phyloP scores from a whole-genome alignment of 1,140 invertebrate genomes.

The Whitmania pigra region DNA sequence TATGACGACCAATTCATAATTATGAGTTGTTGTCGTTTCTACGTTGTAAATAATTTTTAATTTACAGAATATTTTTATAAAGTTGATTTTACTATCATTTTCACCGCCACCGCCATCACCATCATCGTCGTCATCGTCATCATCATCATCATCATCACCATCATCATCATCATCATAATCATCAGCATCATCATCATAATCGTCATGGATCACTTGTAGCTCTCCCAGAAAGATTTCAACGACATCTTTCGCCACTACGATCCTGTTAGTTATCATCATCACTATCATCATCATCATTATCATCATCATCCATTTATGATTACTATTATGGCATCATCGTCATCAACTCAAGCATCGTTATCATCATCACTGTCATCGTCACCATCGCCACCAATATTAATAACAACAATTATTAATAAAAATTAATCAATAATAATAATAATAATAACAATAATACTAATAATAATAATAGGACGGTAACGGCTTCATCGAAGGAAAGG shows the following conservation, averaged over 20 bases:
- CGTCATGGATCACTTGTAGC: background rate
- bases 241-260: conserved; percentile 19
- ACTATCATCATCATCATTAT: background rate
- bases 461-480: conserved; percentile 14
- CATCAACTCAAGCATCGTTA: background rate
- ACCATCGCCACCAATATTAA: background rate
- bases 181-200: background rate
- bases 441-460: too few relatives aligned
- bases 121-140: background rate
- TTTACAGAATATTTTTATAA: too few relatives aligned
- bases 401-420: too few relatives aligned
- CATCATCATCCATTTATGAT: too few relatives aligned
- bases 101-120: background rate
- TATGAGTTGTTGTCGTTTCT: too few relatives aligned
- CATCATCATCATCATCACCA: background rate
- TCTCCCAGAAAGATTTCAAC: conserved; percentile 19
- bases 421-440: too few relatives aligned
- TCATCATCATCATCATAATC: background rate
- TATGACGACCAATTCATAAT: background rate
- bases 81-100: too few relatives aligned
- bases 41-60: too few relatives aligned
- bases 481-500: conserved; percentile 20
- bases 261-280: conserved; percentile 2
- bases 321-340: too few relatives aligned
- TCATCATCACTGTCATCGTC: background rate